These are phyloP conservation scores for Scelioninae gen. 2 DNA, from an alignment of 2,888 invertebrate species.

Conservation along the genomic window DNA sequence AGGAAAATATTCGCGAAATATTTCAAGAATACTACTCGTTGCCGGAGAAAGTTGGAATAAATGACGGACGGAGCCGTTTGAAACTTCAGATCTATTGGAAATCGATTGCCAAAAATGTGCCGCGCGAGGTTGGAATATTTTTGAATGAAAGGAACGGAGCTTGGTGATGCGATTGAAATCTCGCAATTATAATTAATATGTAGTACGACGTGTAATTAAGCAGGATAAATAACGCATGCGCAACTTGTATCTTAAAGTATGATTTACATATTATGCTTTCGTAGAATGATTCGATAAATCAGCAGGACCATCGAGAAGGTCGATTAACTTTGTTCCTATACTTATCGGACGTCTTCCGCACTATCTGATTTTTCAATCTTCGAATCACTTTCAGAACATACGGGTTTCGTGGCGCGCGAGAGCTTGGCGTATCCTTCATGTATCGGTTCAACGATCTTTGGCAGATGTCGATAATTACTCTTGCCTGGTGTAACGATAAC, in stretches of 20 bases:
- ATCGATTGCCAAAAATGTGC: no score
- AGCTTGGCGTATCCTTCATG: conserved; percentile 54
- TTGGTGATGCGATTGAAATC: conserved; percentile 51
- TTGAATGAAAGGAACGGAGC: no score
- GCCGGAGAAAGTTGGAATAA: no score
- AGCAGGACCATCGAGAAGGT: conserved; percentile 57
- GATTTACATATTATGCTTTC: conserved; percentile 60
- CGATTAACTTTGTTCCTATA: conserved; percentile 65
- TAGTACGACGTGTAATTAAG: conserved; percentile 50
- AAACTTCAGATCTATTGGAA: no score
- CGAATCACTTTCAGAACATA: conserved; percentile 59
- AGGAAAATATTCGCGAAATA: no score
- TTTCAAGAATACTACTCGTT: no score
- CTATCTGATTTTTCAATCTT: conserved; percentile 67
- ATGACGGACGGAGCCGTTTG: no score
- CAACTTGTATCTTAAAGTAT: conserved; percentile 39
- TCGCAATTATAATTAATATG: conserved; percentile 55
- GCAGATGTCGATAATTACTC: conserved; percentile 66
- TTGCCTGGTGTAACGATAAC: conserved; percentile 57
- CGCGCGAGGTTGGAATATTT: no score
- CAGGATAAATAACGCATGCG: conserved; percentile 51
- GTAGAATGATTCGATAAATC: conserved; percentile 60
- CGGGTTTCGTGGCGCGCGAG: conserved; percentile 35
- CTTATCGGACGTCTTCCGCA: conserved; percentile 65
- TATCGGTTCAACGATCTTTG: conserved; percentile 62